Evolutionary conservation across 2,888 invertebrate genomes (phyloP), one percentile per base, ranked within the genome.

Genomic region (Adela reaumurella): DNA sequence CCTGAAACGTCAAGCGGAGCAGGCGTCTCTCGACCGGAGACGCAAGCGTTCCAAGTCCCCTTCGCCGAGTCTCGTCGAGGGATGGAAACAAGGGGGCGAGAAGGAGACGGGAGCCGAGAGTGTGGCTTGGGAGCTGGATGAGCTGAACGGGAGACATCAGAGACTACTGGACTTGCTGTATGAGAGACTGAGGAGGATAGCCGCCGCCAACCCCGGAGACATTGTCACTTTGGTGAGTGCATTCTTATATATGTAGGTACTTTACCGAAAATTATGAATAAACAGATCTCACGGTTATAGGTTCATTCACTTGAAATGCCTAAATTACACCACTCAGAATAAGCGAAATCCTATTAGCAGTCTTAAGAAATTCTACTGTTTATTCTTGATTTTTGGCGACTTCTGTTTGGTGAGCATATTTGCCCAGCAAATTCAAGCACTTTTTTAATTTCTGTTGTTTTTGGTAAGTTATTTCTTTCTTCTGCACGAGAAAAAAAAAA

Each of bases 111-210:
- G 92, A 1, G 88, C 90, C n/a, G 92, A 93, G 53, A 71, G 81
- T 29, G 87, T 94, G 20, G 87, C 87, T 41, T 80, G 82, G 54
- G 89, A 94, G 58, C 77, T 95, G 62, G 94, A 94, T 62, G 84
- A 84, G 19, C 81, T 94, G 62, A 94, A 94, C 70, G 83, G 84
- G 52, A 84, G 87, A 55, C 94, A 91, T 66, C 87, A 89, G 62
- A 83, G 85, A 53, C 72, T 90, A 51, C 68, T 89, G 60, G 87
- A 85, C 58, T 69, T 85, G 62, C 68, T 91, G 50, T 88, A 89
- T 63, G 87, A 86, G 57, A 79, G 88, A 55, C 67, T 89, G 60
- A 81, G 84, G 57, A 83, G 89, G 63, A 83, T 89, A 55, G 84
- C 85, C 45, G 82, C 83, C 24, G 81, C 83, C 46, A 84, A 85